Base-by-base conservation (phyloP, 2,888 invertebrate genomes). In the Hipparchia semele region DNA sequence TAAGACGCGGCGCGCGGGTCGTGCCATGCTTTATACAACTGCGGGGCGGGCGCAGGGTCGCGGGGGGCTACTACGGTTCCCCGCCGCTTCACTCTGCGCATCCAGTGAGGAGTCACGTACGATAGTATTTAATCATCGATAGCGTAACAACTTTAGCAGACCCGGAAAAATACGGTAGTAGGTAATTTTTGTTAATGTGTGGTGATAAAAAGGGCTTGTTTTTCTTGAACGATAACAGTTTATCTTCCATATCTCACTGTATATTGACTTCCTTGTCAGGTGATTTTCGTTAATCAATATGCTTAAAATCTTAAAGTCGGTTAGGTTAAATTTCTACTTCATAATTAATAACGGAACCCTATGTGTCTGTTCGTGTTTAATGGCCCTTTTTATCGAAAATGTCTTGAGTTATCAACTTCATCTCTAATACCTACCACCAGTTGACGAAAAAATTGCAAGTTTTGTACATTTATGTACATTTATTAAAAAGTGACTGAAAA, bases 1-100 rank as follows among this genome's bases (percentile, higher is more conserved):
- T 86, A 86, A 90, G 88, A 93, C 92, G 92, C 90, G 91, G 91
- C 92, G 91, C 91, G 93, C 91, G 91, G 84, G 87, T 83, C 84
- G 87, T 82, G 83, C 83, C 71, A 74, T 74, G 70, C 79, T 90
- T 82, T 92, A 91, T 91, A 90, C 76, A 78, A 80, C 76, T 78
- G 83, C 76, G 84, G 84, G 83, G 86, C 75, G 79, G 73, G 71
- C 75, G 80, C 76, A 76, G 68, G 49, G 72, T 49, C 33, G 76
- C 64, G 80, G 78, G 76, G 75, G 79, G 80, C 79, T 77, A 75
- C 69, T 78, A 58, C 58, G 77, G 81, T 61, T 78, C 81, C 82
- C 83, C 82, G 82, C 82, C 79, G 77, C 83, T 80, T 79, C 80
- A 80, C 84, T 80, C 86, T 86, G 85, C 90, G 87, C 85, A 83